These are phyloP conservation scores for Cryptocephalus primarius DNA, from an alignment of 2,888 invertebrate species.

Conservation along the genomic window DNA sequence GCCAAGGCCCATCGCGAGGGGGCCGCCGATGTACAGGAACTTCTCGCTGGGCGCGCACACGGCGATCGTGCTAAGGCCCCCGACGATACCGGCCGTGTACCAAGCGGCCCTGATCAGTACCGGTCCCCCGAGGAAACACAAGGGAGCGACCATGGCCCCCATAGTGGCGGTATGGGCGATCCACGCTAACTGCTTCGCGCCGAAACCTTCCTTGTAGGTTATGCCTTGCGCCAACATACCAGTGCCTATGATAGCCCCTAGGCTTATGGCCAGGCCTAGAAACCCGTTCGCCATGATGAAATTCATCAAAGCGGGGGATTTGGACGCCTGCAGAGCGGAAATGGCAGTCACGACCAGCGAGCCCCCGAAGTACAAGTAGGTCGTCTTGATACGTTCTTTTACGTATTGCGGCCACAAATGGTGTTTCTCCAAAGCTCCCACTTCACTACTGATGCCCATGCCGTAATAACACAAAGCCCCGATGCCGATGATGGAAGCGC, in stretches of 20 bases:
- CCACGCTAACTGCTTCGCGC: slow-evolving; percentile 81
- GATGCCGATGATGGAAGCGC: slow-evolving; percentile 82
- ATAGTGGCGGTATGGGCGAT: slow-evolving; percentile 70
- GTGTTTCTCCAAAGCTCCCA: slow-evolving; percentile 62
- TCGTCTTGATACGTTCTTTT: slow-evolving; percentile 72
- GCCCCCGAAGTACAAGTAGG: slow-evolving; percentile 89
- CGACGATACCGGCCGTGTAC: slow-evolving; percentile 93
- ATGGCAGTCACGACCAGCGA: slow-evolving; percentile 75
- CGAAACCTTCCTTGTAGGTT: slow-evolving; percentile 73
- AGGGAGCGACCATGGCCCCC: slow-evolving; percentile 86
- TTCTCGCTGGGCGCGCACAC: slow-evolving; percentile 95
- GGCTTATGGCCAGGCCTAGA: slow-evolving; percentile 64
- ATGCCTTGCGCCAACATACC: slow-evolving; percentile 74
- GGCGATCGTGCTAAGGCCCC: slow-evolving; percentile 87
- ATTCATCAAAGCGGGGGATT: slow-evolving; percentile 73
- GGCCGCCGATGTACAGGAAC: slow-evolving; percentile 91
- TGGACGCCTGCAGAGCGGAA: slow-evolving; percentile 70
- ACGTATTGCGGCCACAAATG: slow-evolving; percentile 95
- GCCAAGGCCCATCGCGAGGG: slow-evolving; percentile 91
- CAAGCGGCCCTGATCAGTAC: slow-evolving; percentile 80
- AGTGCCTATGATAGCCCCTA: slow-evolving; percentile 85
- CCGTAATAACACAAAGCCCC: slow-evolving; percentile 94
- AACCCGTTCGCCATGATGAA: slow-evolving; percentile 71
- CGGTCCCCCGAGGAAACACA: slow-evolving; percentile 88
- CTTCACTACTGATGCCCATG: slow-evolving; percentile 66